Evolutionary conservation across 2,888 invertebrate species (phyloP).

Genomic region (Plemyria rubiginata): DNA sequence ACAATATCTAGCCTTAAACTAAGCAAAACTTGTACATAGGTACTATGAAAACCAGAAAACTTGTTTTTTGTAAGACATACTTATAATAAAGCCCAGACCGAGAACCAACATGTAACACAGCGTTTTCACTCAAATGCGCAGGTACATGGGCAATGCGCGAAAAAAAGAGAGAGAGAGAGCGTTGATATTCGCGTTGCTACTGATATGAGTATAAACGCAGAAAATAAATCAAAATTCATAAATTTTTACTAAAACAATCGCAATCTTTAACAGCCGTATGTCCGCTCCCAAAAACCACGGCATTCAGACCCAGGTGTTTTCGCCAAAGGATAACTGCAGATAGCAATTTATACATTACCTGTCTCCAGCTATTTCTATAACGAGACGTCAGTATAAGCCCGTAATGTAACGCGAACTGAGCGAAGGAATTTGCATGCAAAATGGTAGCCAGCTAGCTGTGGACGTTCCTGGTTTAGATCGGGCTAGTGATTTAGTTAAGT

Average conservation of each 20-base stretch:
- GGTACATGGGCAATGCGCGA: no score
- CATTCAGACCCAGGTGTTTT: slow-evolving; percentile 29
- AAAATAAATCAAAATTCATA: no score
- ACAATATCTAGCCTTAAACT: no score
- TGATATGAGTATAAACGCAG: no score
- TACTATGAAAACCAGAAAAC: no score
- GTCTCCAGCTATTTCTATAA: slow-evolving; percentile 36
- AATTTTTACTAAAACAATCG: neutral
- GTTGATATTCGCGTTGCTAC: no score
- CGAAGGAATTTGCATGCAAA: slow-evolving; percentile 53
- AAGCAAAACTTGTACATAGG: no score
- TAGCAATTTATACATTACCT: slow-evolving; percentile 43
- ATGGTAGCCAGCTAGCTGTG: slow-evolving; percentile 39
- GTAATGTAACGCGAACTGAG: slow-evolving; percentile 45
- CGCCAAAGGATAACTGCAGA: slow-evolving; percentile 28
- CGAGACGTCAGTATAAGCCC: slow-evolving; percentile 34
- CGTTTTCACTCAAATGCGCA: no score
- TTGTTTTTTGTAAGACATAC: no score
- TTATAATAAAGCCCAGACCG: no score
- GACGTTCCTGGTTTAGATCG: slow-evolving; percentile 15
- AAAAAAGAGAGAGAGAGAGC: no score
- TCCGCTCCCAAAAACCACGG: slow-evolving; percentile 18
- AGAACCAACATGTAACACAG: no score
- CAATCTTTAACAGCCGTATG: slow-evolving; percentile 13
- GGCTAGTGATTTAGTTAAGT: slow-evolving; percentile 17